Percentiles rank a stretch among this genome's conserved stretches.
Conservation (phyloP, 2,888 invertebrate species). For the Ennomos erosarius region DNA sequence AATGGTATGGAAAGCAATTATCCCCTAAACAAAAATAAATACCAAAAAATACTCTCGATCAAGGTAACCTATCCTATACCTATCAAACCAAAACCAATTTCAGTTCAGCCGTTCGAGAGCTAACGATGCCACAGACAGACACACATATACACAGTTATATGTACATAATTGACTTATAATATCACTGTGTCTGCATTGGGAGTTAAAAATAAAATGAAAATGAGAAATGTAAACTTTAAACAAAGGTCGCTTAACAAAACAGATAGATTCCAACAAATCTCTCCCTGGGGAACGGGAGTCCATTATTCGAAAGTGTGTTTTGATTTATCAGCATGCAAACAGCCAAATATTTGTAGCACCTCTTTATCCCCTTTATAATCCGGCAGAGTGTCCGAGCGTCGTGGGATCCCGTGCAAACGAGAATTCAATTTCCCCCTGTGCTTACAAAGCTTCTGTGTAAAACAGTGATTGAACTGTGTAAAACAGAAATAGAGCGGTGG, state of each 20-base stretch:
- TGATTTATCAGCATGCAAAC: conserved; percentile 31
- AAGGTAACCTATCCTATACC: too few species aligned
- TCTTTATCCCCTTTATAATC: conserved; percentile 38
- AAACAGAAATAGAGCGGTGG: too few species aligned
- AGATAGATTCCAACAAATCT: conserved; percentile 24
- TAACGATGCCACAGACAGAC: too few species aligned
- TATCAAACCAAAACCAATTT: too few species aligned
- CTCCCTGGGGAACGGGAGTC: conserved; percentile 16
- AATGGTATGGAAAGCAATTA: too few species aligned
- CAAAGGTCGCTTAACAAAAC: conserved; percentile 10
- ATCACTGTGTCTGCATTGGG: too few species aligned
- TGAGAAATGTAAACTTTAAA: conserved; percentile 4
- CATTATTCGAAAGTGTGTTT: conserved; percentile 29
- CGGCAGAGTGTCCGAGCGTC: conserved; percentile 31
- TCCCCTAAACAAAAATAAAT: too few species aligned
- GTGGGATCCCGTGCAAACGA: conserved; percentile 46
- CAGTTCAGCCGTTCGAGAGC: too few species aligned
- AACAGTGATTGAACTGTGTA: conserved; percentile 15
- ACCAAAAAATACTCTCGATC: too few species aligned
- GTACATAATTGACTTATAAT: too few species aligned
- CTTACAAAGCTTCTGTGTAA: conserved; percentile 33
- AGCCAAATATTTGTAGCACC: conserved; percentile 26
- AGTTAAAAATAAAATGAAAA: neutral
- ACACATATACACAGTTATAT: too few species aligned
- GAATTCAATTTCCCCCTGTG: conserved; percentile 59